Base-by-base conservation (phyloP, 2,113 vertebrate genomes). In the Cyanistes caeruleus region DNA sequence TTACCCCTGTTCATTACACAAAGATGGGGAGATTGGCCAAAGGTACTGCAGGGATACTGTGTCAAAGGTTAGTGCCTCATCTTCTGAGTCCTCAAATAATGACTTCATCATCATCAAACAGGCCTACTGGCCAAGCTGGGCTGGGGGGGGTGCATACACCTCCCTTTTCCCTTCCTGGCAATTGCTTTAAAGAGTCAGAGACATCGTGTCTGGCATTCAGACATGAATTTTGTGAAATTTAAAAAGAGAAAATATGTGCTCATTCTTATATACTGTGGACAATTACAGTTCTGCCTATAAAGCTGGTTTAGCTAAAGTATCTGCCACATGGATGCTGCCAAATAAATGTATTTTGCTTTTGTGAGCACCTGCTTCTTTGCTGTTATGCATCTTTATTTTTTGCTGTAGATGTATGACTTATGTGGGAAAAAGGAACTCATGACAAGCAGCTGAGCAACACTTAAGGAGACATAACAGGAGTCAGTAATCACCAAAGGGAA, bases 361-460 rank as follows among this genome's bases (percentile, higher is more conserved):
- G 76, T 43, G 67, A 84, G 27, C 91, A 94, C 73, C 93, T 95
- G 76, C 51, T 89, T 58, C 87, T 96, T 85, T 88, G 67, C 75
- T 80, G 11, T 86, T 70, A 16, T 11, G 68, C 33, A 52, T 91
- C 70, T 88, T 92, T 94, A 90, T 73, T 92, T 93, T 84, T 86
- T 65, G 60, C 76, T 96, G 72, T 67, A 49, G 70, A 69, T 51
- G 46, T 39, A 64, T 74, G 56, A 93, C 49, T 76, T 74, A 65
- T n/a, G 35, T 75, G 59, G 67, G 91, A 23, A 89, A 89, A 81
- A 95, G 78, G 72, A 95, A 75, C 91, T 96, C 48, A 9, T 93
- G 94, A 90, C 89, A 84, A 84, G 56, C 80, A 92, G 93, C 89
- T 92, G 89, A 95, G 55, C 72, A 84, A 55, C 73, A 44, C 48